Evolutionary conservation across 2,888 invertebrate species (phyloP), one percentile per base, ranked within the genome.

Genomic region (Lucinisca nassula): DNA sequence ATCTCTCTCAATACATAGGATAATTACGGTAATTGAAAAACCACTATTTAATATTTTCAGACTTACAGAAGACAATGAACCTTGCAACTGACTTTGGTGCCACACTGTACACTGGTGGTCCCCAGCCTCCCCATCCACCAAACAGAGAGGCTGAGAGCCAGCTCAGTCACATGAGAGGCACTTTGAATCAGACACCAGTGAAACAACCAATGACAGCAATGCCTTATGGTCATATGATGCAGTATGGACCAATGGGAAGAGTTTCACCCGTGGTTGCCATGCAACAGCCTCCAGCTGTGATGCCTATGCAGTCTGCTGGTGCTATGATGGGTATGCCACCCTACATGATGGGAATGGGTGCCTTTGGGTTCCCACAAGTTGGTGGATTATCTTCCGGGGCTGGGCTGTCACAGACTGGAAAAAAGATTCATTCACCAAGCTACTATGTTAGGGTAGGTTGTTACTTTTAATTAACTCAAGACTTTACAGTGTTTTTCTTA

Each of bases 21-120:
- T n/a, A n/a, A n/a, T n/a, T n/a, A n/a, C n/a, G n/a, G n/a, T n/a
- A n/a, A n/a, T n/a, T n/a, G n/a, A n/a, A n/a, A n/a, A n/a, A n/a
- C n/a, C n/a, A n/a, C n/a, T n/a, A n/a, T n/a, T n/a, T 30, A 61
- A 37, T 76, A 67, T 35, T 95, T 95, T 58, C 95, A 97, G 97
- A 98, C 96, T 98, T 98, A 94, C 98, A 98, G 91, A 98, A 98
- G 95, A 96, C 97, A 85, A 98, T 98, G 91, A 98, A 98, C 24
- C 58, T 77, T 10, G 49, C 87, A 97, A n/a, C 76, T 35, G 82
- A 70, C 1, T 38, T 40, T 27, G 21, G n/a, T 77, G 55, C 35
- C 37, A 30, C 35, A 21, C 21, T 75, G 14, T 49, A 32, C 30
- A 27, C 51, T 51, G 35, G 32, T 49, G 35, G 58, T n/a, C 37